phyloP scores from a whole-genome alignment of 1,140 invertebrate genomes.

The Pogonus chalceus region DNA sequence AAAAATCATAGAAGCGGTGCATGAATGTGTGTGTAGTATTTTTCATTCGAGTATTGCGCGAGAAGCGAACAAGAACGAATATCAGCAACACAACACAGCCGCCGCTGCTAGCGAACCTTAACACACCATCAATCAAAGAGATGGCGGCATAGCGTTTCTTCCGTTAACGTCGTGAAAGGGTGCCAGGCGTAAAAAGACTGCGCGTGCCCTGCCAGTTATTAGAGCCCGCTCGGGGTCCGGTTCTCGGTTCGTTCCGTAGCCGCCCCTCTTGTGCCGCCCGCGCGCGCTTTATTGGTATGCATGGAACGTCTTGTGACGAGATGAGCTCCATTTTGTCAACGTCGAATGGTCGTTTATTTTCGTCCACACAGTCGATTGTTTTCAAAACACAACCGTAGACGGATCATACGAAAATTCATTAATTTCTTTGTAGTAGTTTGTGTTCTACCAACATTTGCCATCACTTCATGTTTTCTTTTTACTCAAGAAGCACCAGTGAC shows the following conservation, averaged over 20 bases:
- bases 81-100: background rate
- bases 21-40: too few species aligned
- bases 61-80: too few species aligned
- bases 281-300: conserved; percentile 3
- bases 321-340: conserved; percentile 3
- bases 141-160: background rate
- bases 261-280: too few species aligned
- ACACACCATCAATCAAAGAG: conserved; percentile 4
- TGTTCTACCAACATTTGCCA: too few species aligned
- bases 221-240: background rate
- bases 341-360: conserved; percentile 2
- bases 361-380: background rate
- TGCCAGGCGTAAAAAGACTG: background rate
- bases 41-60: too few species aligned
- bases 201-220: background rate
- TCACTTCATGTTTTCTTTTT: too few species aligned
- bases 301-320: conserved; percentile 1
- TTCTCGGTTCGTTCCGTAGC: background rate
- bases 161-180: conserved; percentile 4
- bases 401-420: too few species aligned
- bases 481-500: too few species aligned
- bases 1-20: too few species aligned
- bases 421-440: too few species aligned
- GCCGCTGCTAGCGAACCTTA: background rate
- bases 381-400: background rate